Conservation (phyloP, 2,888 invertebrate species). For the Clistopyga incitator region DNA sequence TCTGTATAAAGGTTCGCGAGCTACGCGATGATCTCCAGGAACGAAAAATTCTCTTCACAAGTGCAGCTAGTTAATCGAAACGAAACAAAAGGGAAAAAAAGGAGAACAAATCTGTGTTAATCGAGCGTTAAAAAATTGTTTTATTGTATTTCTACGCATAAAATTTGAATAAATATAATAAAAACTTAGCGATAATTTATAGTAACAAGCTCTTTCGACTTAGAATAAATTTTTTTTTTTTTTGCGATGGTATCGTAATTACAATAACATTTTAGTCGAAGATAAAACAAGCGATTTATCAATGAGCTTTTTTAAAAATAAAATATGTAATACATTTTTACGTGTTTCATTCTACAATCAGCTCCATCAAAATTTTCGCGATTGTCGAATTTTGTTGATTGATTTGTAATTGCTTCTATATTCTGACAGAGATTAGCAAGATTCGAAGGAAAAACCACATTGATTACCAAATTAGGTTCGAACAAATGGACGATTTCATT, state of each 20-base stretch:
- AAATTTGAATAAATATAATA: conserved; percentile 39
- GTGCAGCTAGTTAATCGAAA: background rate
- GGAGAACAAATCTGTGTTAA: conserved; percentile 37
- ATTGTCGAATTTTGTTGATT: background rate
- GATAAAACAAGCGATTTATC: conserved; percentile 23
- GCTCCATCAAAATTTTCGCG: conserved; percentile 37
- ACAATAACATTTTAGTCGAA: conserved; percentile 10
- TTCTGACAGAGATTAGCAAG: background rate
- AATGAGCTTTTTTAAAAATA: conserved; percentile 28
- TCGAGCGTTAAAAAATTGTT: conserved; percentile 56
- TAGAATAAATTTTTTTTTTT: background rate
- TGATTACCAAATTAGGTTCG: background rate
- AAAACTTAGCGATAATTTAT: conserved; percentile 19
- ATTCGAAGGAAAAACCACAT: background rate
- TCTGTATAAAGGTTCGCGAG: conserved; percentile 16
- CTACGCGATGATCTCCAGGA: background rate
- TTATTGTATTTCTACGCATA: conserved; percentile 56
- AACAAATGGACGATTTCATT: background rate
- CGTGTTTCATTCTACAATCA: conserved; percentile 39
- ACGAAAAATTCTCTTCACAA: conserved; percentile 3
- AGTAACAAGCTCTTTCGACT: conserved; percentile 22
- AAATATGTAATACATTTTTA: conserved; percentile 37
- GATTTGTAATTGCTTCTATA: background rate
- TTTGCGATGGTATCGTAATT: conserved; percentile 1
- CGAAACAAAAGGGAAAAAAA: conserved; percentile 10